Percentiles rank a stretch among this genome's conserved stretches.
Conservation (phyloP, 2,888 invertebrate species). For the Plagodis dolabraria region DNA sequence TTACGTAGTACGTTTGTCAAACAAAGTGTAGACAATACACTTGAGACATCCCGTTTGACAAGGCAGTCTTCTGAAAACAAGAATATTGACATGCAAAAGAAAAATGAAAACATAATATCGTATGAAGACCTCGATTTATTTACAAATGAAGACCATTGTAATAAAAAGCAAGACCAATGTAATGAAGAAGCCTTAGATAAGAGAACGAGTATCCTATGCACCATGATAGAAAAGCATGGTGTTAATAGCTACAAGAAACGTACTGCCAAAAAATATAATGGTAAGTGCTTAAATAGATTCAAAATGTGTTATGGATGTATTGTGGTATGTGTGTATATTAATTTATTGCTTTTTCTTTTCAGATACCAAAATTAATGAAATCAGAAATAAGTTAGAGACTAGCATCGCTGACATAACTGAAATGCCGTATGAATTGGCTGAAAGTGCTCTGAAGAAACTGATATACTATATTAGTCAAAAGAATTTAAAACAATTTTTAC, state of each 20-base stretch:
- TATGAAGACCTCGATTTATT: constrained; percentile 55
- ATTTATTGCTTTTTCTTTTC: constrained; percentile 19
- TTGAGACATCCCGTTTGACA: background rate
- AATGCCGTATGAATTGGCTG: constrained; percentile 45
- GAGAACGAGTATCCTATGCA: constrained; percentile 61
- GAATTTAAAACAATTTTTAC: constrained; percentile 54
- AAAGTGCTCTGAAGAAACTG: constrained; percentile 54
- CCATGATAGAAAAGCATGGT: constrained; percentile 64
- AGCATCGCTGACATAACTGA: constrained; percentile 50
- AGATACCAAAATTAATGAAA: constrained; percentile 50
- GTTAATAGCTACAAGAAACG: constrained; percentile 38
- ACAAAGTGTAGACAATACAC: constrained; percentile 1
- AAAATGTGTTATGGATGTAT: background rate
- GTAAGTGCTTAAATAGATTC: constrained; percentile 42
- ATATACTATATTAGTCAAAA: constrained; percentile 54
- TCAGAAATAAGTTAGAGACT: constrained; percentile 55
- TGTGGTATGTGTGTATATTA: background rate
- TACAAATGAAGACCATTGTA: constrained; percentile 24
- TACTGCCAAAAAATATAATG: constrained; percentile 51
- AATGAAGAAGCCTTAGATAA: constrained; percentile 15
- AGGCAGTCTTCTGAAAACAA: background rate
- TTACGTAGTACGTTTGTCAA: constrained; percentile 18
- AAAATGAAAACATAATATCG: constrained; percentile 26
- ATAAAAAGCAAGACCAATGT: constrained; percentile 9
- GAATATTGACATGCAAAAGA: background rate